phyloP scores from a whole-genome alignment of 64 coral and sea anemone species.

The Dendronephthya gigantea region DNA sequence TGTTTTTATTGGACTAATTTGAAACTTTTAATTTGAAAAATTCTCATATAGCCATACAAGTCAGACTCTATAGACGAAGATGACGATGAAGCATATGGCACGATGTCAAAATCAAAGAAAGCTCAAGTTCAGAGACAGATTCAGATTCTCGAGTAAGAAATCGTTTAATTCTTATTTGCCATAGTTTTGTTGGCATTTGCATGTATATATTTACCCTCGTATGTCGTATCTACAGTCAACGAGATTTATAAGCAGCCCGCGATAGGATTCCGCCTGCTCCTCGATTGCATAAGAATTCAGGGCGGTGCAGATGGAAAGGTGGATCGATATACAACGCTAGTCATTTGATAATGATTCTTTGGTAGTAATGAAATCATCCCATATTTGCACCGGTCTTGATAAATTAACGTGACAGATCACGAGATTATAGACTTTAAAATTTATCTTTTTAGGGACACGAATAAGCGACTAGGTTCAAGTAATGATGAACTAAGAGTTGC shows the following conservation, averaged over 20 bases:
- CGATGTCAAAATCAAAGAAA: slow-evolving; percentile 44
- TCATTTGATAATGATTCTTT: too few species aligned
- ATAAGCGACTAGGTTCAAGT: slow-evolving; percentile 41
- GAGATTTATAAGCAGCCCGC: too few species aligned
- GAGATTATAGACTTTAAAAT: neutral
- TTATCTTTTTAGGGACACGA: slow-evolving; percentile 25
- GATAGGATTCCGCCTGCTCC: too few species aligned
- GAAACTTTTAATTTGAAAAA: neutral
- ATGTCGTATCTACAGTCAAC: too few species aligned
- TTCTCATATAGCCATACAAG: slow-evolving; percentile 40
- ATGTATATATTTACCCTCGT: neutral
- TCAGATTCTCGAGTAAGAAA: slow-evolving; percentile 52
- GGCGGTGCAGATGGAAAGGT: too few species aligned
- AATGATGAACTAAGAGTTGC: slow-evolving; percentile 47
- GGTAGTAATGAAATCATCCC: too few species aligned
- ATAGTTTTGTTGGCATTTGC: neutral
- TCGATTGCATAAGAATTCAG: too few species aligned
- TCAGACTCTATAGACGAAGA: slow-evolving; percentile 47
- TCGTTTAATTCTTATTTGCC: neutral
- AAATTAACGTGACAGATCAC: neutral
- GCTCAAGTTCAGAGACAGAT: slow-evolving; percentile 47
- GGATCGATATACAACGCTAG: too few species aligned
- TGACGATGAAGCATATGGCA: slow-evolving; percentile 70
- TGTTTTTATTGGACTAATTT: too few species aligned
- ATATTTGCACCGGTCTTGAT: too few species aligned